Percentiles rank a stretch among this genome's conserved stretches.
phyloP scores from a whole-genome alignment of 2,797 vertebrate species.

The Psittacula echo region DNA sequence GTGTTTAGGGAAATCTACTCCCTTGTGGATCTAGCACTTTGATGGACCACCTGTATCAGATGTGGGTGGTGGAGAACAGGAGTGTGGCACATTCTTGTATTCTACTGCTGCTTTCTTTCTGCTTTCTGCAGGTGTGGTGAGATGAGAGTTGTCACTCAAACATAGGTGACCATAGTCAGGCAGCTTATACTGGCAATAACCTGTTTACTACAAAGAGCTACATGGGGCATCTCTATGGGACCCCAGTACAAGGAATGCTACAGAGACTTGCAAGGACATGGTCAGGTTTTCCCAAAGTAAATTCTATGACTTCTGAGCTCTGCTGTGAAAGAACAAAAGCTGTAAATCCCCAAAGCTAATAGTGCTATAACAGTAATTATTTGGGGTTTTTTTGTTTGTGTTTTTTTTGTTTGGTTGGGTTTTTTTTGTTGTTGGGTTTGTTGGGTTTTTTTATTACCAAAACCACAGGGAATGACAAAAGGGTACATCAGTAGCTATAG shows the following conservation, averaged over 20 bases:
- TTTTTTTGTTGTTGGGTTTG: not conserved
- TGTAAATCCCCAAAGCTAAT: conserved; percentile 27
- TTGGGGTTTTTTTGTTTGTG: not conserved
- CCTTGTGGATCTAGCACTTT: not conserved
- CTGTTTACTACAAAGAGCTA: not conserved
- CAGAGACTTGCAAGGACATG: not conserved
- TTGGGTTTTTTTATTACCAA: not conserved
- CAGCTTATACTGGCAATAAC: not conserved
- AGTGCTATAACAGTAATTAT: not conserved
- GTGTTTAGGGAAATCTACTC: not conserved
- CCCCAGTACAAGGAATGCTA: not conserved
- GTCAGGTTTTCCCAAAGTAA: not conserved
- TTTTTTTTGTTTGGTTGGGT: not conserved
- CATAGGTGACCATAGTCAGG: accelerated
- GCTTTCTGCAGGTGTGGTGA: not conserved
- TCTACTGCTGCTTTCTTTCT: not conserved
- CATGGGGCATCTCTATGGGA: not conserved
- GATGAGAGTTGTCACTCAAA: not conserved
- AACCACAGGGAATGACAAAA: not conserved
- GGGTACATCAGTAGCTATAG: not conserved
- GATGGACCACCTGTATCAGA: not conserved
- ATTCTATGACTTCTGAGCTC: not conserved
- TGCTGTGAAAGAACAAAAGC: conserved; percentile 7
- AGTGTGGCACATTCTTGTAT: not conserved
- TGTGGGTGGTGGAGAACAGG: accelerated